Evolutionary conservation across 2,888 invertebrate species (phyloP).

Genomic region (Agriotes lineatus): DNA sequence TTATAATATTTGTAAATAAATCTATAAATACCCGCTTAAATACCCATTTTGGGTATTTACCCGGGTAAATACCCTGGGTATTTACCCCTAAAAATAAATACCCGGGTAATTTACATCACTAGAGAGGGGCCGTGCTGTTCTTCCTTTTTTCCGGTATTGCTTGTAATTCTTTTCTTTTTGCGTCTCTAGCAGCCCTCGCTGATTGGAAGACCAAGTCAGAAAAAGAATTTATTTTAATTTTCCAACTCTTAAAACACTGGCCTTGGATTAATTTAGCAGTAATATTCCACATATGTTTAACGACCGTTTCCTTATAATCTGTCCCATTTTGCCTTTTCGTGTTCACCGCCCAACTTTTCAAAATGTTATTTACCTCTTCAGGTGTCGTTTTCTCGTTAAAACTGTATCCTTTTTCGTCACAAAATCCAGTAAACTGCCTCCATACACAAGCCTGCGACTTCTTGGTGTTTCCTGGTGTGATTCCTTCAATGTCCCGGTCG

Average conservation of each 20-base stretch:
- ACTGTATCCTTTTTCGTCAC: constrained; percentile 9
- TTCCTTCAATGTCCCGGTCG: constrained; percentile 10
- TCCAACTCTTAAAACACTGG: constrained; percentile 42
- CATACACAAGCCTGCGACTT: constrained; percentile 7
- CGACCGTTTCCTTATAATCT: constrained; percentile 42
- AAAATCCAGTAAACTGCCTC: constrained; percentile 17
- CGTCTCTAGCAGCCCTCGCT: constrained; percentile 41
- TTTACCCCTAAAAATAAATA: too few relatives aligned
- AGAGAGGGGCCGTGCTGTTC: neutral
- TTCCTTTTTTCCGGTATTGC: constrained; percentile 39
- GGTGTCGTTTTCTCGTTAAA: constrained; percentile 17
- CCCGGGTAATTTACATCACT: too few relatives aligned
- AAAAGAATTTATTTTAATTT: constrained; percentile 44
- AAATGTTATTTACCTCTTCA: constrained; percentile 30
- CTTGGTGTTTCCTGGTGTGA: neutral
- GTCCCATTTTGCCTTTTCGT: constrained; percentile 45
- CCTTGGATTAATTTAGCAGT: constrained; percentile 44
- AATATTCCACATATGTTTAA: constrained; percentile 46
- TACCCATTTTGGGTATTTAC: too few relatives aligned
- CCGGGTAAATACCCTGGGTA: too few relatives aligned
- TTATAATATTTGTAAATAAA: too few relatives aligned
- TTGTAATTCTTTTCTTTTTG: constrained; percentile 37
- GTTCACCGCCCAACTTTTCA: constrained; percentile 45
- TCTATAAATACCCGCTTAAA: too few relatives aligned
- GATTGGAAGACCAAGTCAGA: constrained; percentile 37